These are phyloP conservation scores for Pyralis farinalis DNA, from an alignment of 2,888 invertebrate genomes.

Conservation along the genomic window DNA sequence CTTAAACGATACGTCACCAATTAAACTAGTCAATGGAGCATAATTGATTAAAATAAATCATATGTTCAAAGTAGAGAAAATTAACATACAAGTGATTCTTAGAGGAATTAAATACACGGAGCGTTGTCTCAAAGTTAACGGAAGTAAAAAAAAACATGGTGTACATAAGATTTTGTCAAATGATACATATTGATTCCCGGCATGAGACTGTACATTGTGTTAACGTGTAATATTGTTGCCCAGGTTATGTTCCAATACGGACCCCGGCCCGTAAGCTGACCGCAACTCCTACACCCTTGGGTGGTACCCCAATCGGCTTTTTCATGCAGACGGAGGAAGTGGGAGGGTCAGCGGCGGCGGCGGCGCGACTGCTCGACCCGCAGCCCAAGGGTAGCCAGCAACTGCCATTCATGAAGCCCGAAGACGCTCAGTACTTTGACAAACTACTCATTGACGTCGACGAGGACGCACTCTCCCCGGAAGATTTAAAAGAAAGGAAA, in stretches of 20 bases:
- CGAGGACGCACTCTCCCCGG: slow-evolving; percentile 96
- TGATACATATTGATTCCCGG: slow-evolving; percentile 21
- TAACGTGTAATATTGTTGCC: slow-evolving; percentile 53
- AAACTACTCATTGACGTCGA: slow-evolving; percentile 98
- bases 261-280: slow-evolving; percentile 98
- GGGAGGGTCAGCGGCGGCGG: slow-evolving; percentile 89
- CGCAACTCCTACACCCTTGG: slow-evolving; percentile 98
- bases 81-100: no score
- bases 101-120: no score
- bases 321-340: slow-evolving; percentile 96
- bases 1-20: no score
- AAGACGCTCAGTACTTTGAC: slow-evolving; percentile 99
- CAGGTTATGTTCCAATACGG: slow-evolving; percentile 95
- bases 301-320: slow-evolving; percentile 95
- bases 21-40: no score
- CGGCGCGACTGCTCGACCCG: slow-evolving; percentile 92
- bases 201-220: slow-evolving; percentile 25
- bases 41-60: no score
- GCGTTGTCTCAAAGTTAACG: no score
- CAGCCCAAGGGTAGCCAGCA: slow-evolving; percentile 96
- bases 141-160: no score
- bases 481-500: slow-evolving; percentile 98
- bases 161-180: slow-evolving; percentile 7
- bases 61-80: no score
- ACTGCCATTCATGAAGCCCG: slow-evolving; percentile 99